Conservation (phyloP, 2,113 vertebrate genomes). For the Micronisus gabar region DNA sequence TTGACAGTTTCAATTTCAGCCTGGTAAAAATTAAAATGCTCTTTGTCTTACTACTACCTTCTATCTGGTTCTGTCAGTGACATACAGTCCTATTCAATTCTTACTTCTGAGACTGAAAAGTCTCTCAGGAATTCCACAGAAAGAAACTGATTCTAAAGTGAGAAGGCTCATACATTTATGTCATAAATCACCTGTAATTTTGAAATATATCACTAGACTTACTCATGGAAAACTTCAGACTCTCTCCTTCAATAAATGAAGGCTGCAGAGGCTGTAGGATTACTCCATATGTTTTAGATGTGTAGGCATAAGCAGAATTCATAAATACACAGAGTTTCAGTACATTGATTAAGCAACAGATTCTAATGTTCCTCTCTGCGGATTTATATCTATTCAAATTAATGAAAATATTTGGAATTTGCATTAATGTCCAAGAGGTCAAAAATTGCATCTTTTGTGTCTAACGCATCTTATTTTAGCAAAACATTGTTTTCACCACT, state of each 20-base stretch:
- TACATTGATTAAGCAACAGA: background rate
- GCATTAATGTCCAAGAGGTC: background rate
- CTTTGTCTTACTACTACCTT: background rate
- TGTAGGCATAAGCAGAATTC: background rate
- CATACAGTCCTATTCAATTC: background rate
- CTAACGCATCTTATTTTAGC: background rate
- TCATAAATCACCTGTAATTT: background rate
- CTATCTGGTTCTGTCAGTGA: background rate
- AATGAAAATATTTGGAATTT: background rate
- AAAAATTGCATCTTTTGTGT: background rate
- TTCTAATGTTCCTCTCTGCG: background rate
- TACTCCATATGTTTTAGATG: background rate
- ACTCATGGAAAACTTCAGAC: background rate
- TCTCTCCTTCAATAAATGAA: background rate
- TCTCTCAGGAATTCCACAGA: background rate
- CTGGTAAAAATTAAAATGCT: background rate
- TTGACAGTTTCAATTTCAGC: background rate
- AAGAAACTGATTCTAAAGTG: background rate
- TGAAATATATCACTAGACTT: background rate
- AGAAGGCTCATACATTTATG: background rate
- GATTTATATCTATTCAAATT: background rate
- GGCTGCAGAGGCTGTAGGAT: background rate
- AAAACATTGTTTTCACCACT: background rate
- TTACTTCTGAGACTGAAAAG: background rate
- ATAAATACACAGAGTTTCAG: background rate